phyloP scores from a whole-genome alignment of 2,888 invertebrate genomes.

The Mellilla xanthometata region DNA sequence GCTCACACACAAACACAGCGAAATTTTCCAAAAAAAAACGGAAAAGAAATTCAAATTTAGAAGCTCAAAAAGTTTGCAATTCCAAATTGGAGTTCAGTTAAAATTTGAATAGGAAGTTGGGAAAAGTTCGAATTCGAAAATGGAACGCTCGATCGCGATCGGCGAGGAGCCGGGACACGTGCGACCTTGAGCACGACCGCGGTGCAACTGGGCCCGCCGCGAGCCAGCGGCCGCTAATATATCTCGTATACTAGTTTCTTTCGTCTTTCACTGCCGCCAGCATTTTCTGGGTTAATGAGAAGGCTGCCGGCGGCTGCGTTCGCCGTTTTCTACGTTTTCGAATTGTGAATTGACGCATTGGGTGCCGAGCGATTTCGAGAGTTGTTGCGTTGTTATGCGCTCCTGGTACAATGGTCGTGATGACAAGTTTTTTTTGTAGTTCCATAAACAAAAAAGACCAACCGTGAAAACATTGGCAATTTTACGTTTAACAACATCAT shows the following conservation, averaged over 20 bases:
- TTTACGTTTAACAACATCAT: no score
- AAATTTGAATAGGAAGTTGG: conserved; percentile 11
- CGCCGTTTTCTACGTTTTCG: conserved; percentile 77
- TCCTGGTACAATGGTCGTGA: conserved; percentile 48
- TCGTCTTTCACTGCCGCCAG: conserved; percentile 77
- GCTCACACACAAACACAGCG: conserved; percentile 48
- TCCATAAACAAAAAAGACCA: no score
- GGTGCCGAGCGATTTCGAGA: conserved; percentile 48
- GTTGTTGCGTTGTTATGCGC: conserved; percentile 55
- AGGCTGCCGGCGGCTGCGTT: conserved; percentile 56
- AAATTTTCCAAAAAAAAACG: conserved; percentile 26
- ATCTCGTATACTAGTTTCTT: conserved; percentile 78
- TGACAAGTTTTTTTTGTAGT: conserved; percentile 24
- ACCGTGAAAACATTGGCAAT: no score
- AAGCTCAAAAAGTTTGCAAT: conserved; percentile 2
- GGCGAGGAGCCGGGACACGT: conserved; percentile 37
- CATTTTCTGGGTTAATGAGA: conserved; percentile 80
- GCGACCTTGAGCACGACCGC: conserved; percentile 46
- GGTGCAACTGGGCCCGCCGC: conserved; percentile 50
- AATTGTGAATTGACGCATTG: conserved; percentile 65
- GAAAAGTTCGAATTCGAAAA: conserved; percentile 40
- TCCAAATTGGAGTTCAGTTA: background rate
- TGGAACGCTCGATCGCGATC: conserved; percentile 36
- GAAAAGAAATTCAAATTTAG: background rate
- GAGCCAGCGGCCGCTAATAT: conserved; percentile 60